These are phyloP conservation scores for Clinocottus analis DNA, from an alignment of 2,113 vertebrate genomes.

Conservation along the genomic window DNA sequence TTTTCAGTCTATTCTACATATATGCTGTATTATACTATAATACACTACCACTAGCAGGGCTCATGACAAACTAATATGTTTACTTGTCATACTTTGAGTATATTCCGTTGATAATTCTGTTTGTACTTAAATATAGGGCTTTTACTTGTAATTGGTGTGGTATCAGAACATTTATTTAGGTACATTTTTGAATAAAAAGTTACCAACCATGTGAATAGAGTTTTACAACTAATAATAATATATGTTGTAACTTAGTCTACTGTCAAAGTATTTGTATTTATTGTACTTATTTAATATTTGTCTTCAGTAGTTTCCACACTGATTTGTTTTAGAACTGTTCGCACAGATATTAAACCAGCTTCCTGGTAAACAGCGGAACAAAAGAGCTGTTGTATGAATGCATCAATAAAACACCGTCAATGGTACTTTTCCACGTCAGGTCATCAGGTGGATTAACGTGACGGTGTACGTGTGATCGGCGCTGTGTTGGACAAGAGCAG, in stretches of 20 bases:
- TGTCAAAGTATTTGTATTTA: neutral
- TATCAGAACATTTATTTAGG: too few species aligned
- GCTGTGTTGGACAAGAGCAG: conserved; percentile 1
- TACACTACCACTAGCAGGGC: too few species aligned
- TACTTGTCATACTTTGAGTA: neutral
- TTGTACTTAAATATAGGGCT: neutral
- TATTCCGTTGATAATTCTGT: neutral
- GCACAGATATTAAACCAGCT: neutral
- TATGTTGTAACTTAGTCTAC: neutral
- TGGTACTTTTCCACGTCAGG: conserved; percentile 48
- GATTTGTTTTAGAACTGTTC: neutral
- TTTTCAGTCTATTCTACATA: too few species aligned
- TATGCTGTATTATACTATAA: too few species aligned
- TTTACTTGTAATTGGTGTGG: neutral
- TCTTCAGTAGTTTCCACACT: neutral
- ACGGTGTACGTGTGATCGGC: conserved; percentile 3
- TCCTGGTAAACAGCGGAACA: neutral
- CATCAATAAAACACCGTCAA: conserved; percentile 19
- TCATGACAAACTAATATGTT: too few species aligned
- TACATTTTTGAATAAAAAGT: too few species aligned
- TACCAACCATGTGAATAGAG: neutral
- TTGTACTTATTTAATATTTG: neutral
- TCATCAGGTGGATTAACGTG: conserved; percentile 12
- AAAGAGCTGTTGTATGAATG: neutral
- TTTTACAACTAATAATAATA: too few species aligned